Percentiles rank a stretch among this genome's conserved stretches.
phyloP scores from a whole-genome alignment of 2,888 invertebrate species.

The Cephus spinipes region DNA sequence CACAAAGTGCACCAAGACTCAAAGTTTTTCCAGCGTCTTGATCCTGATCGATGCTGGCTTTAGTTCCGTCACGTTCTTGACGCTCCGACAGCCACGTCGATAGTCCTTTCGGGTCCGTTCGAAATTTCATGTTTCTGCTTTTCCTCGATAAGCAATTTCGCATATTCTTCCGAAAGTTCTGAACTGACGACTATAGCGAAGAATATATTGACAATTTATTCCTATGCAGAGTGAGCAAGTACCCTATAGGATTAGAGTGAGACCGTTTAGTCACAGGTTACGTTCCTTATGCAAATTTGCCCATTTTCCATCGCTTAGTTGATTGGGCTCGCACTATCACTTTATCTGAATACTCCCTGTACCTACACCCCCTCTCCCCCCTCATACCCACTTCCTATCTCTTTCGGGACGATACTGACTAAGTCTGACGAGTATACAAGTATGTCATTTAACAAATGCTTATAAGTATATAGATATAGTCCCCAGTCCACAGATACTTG shows the following conservation, averaged over 20 bases:
- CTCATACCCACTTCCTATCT: neutral
- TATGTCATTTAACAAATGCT: neutral
- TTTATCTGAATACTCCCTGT: neutral
- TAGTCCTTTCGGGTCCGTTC: neutral
- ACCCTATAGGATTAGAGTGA: neutral
- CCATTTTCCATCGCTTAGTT: conserved; percentile 15
- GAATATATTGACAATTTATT: neutral
- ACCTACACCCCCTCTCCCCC: too few relatives aligned
- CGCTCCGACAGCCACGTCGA: neutral
- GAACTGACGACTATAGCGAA: neutral
- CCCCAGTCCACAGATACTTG: neutral
- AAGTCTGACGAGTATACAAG: neutral
- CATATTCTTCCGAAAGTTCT: neutral
- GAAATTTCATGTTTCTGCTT: neutral
- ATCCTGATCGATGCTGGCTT: neutral
- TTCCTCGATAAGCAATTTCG: neutral
- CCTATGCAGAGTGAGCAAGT: neutral
- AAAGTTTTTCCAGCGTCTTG: neutral
- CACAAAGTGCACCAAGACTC: too few relatives aligned
- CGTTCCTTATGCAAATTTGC: conserved; percentile 14
- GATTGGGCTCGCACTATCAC: conserved; percentile 12
- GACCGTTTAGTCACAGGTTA: neutral
- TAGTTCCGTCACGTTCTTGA: neutral
- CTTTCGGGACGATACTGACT: neutral
- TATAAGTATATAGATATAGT: neutral